These are phyloP conservation scores for Meloe dianella DNA, from an alignment of 2,888 invertebrate species.

Conservation along the genomic window DNA sequence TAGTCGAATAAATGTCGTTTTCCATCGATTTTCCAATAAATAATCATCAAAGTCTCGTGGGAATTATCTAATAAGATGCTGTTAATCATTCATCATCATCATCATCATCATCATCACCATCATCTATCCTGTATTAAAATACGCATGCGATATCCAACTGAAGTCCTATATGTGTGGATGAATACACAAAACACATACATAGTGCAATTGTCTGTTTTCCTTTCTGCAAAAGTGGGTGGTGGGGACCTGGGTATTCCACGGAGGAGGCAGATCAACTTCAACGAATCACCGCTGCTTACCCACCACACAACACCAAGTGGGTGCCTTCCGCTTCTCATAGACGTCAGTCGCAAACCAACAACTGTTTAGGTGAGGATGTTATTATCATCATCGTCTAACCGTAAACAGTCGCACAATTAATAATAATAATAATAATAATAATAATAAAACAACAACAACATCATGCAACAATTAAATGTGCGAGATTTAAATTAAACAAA, in stretches of 20 bases:
- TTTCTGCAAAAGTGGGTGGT: slow-evolving; percentile 48
- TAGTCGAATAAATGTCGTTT: slow-evolving; percentile 1
- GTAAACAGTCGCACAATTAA: slow-evolving; percentile 9
- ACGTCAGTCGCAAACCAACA: slow-evolving; percentile 48
- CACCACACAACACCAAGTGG: slow-evolving; percentile 52
- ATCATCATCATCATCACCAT: not conserved
- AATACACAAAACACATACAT: slow-evolving; percentile 13
- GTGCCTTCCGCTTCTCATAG: slow-evolving; percentile 40
- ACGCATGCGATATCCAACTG: slow-evolving; percentile 7
- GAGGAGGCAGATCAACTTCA: slow-evolving; percentile 55
- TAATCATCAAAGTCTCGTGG: not conserved
- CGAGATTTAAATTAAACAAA: not conserved
- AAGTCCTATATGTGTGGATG: not conserved
- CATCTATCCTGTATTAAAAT: not conserved
- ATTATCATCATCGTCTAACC: slow-evolving; percentile 18
- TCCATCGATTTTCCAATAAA: not conserved
- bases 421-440: not conserved
- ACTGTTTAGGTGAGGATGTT: slow-evolving; percentile 39
- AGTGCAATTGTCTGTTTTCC: slow-evolving; percentile 42
- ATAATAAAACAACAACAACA: not conserved
- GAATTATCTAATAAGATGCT: not conserved
- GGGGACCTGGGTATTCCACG: slow-evolving; percentile 47
- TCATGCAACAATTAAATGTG: slow-evolving; percentile 7
- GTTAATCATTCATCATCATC: not conserved
- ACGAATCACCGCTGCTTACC: slow-evolving; percentile 54